Evolutionary conservation across 2,797 vertebrate species (phyloP).

Genomic region (Carcharodon carcharias): DNA sequence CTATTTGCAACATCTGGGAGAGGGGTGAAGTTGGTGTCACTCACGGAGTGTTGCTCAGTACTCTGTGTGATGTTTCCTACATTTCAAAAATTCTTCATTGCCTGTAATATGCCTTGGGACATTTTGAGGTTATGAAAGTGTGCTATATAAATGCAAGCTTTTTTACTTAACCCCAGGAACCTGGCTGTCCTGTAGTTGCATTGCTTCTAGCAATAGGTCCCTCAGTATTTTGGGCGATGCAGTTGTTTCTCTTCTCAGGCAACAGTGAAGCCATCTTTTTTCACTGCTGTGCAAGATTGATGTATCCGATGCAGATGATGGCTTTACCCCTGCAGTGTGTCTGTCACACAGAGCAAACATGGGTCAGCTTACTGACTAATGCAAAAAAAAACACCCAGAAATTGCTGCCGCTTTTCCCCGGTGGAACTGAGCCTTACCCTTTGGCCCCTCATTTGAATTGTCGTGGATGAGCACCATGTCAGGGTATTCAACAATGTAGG

Average conservation of each 20-base stretch:
- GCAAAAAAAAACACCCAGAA: background rate
- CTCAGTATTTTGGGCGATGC: background rate
- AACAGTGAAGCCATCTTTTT: background rate
- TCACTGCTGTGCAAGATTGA: too few species aligned
- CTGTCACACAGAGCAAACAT: background rate
- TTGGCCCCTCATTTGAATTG: background rate
- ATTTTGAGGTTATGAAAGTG: background rate
- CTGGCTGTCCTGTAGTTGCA: background rate
- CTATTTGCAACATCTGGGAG: background rate
- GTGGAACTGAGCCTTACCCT: background rate
- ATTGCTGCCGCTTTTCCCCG: background rate
- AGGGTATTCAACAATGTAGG: background rate
- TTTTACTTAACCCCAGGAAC: background rate
- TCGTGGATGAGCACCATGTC: background rate
- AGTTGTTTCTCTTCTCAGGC: background rate
- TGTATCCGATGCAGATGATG: constrained; percentile 44
- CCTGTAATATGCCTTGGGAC: background rate
- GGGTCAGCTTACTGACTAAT: background rate
- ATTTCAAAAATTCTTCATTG: background rate
- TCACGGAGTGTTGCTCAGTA: background rate
- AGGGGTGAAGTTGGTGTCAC: background rate
- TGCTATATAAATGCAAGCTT: background rate
- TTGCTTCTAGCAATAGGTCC: background rate
- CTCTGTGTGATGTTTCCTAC: background rate
- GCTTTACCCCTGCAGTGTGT: background rate